These are phyloP conservation scores for Aleadryas rufinucha DNA, from an alignment of 2,113 vertebrate genomes.

Conservation along the genomic window DNA sequence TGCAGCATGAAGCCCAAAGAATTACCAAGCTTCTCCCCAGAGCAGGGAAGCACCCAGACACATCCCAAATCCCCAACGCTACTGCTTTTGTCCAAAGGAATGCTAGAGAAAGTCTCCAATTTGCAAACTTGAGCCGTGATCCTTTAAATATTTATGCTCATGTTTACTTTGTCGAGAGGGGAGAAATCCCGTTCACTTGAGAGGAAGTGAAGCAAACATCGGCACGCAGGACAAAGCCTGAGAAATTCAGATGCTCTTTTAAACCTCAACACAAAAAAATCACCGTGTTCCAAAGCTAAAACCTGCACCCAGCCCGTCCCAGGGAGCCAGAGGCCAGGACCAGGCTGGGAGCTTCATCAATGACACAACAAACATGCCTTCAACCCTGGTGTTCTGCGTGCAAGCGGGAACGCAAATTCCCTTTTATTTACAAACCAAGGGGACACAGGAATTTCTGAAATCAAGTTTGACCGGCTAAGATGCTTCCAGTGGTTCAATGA, in stretches of 20 bases:
- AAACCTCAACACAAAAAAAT: neutral
- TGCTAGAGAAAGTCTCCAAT: neutral
- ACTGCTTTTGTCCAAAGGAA: conserved; percentile 2
- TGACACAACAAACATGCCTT: accelerated
- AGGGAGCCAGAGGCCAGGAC: neutral
- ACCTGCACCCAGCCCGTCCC: neutral
- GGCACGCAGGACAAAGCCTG: neutral
- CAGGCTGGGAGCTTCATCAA: neutral
- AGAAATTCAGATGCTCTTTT: neutral
- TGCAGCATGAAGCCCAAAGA: neutral
- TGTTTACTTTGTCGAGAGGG: conserved; percentile 2
- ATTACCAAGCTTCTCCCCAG: neutral
- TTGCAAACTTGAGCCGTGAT: neutral
- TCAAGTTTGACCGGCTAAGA: neutral
- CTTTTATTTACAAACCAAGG: neutral
- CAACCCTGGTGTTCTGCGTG: neutral
- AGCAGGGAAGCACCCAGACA: neutral
- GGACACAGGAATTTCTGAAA: neutral
- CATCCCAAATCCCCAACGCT: accelerated
- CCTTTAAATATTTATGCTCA: conserved; percentile 27
- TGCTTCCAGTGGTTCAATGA: neutral
- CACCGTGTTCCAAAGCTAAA: neutral
- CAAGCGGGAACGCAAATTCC: neutral
- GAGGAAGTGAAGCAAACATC: neutral
- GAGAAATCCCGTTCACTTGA: neutral